Conservation (phyloP, 1,140 invertebrate genomes). For the Ctenoplectra terminalis region DNA sequence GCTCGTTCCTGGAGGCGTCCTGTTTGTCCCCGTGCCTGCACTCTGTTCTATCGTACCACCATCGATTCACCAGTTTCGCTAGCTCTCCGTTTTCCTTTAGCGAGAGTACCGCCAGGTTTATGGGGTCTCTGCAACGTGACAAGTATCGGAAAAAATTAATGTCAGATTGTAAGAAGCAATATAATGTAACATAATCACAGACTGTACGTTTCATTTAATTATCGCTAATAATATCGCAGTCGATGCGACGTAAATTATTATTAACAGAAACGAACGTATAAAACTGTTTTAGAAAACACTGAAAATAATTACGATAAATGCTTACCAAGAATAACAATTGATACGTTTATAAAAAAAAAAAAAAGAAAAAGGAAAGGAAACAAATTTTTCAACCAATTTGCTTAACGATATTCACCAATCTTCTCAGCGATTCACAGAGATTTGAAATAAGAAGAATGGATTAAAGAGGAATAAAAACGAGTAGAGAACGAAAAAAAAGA, state of each 20-base stretch:
- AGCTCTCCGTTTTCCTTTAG: conserved; percentile 97
- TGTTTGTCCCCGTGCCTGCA: conserved; percentile 89
- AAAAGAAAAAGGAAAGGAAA: neutral
- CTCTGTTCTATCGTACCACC: conserved; percentile 95
- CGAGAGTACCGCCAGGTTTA: conserved; percentile 95
- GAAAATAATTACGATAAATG: too few relatives aligned
- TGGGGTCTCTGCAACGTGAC: conserved; percentile 87
- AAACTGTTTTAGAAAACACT: too few relatives aligned
- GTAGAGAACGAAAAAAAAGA: too few relatives aligned
- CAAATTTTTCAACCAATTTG: neutral
- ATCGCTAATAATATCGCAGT: too few relatives aligned
- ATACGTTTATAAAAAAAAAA: neutral
- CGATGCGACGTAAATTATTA: too few relatives aligned
- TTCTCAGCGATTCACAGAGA: neutral
- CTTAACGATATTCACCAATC: neutral
- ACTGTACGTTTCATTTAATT: too few relatives aligned
- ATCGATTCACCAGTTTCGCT: conserved; percentile 95
- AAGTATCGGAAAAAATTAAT: neutral
- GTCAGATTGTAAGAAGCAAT: neutral
- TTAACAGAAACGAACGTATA: too few relatives aligned
- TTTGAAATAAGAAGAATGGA: too few relatives aligned
- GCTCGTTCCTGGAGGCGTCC: conserved; percentile 92
- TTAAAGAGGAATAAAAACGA: too few relatives aligned
- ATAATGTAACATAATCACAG: neutral
- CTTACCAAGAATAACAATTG: too few relatives aligned